Base-by-base conservation (phyloP, 2,888 invertebrate genomes). In the Argyra leucocephala region DNA sequence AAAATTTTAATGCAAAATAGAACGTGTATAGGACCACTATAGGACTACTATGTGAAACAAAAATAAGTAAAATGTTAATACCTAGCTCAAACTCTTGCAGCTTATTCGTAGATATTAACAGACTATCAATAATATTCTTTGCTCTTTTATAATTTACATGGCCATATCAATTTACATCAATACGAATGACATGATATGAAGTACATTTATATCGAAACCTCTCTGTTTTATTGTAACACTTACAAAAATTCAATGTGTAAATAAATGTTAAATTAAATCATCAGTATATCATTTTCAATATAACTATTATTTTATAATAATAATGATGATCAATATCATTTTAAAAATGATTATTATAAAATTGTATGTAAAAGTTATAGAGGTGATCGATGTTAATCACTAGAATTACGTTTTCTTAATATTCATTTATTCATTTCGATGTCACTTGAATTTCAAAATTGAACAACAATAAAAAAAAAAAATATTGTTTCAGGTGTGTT, bases 221-320 rank as follows among this genome's bases (percentile, higher is more conserved):
- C n/a, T n/a, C n/a, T 26, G 26, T 26, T 6, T 10, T 31, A 31
- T 9, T 12, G 31, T 31, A 10, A 31, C 31, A 15, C 48, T 18
- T 48, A 48, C 48, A 48, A 18, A 48, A 18, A 48, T 2, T 15
- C 18, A n/a, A n/a, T n/a, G n/a, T n/a, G 12, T 37, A 10, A 48
- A 48, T 48, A 48, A 48, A 48, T 48, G 48, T 48, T 48, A 48
- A 48, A 48, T 48, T 48, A 48, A 48, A 48, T 48, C 48, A 48
- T 48, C 48, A 48, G 1, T 31, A 31, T 31, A 26, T 37, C 12
- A 37, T n/a, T n/a, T n/a, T 37, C 37, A 37, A 5, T 18, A 18
- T 48, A 3, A 48, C 15, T 2, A 48, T 48, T 18, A 18, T 18
- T 18, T 48, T 48, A 48, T 15, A 48, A 18, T 18, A 18, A 48